Conservation (phyloP, 2,888 invertebrate species). For the Drosophila yooni region DNA sequence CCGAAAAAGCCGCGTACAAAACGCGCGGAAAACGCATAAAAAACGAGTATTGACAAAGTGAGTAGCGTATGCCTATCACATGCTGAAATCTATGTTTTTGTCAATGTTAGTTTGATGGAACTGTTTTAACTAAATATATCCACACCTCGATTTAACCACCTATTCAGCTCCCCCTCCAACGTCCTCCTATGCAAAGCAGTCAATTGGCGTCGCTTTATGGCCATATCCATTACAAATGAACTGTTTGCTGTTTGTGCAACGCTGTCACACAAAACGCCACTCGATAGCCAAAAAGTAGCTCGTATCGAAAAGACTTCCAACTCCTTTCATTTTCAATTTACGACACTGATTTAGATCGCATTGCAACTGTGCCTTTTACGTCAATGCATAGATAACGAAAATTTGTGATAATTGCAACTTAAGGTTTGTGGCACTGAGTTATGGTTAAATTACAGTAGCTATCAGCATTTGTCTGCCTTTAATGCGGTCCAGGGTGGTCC, state of each 20-base stretch:
- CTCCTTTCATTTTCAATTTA: constrained; percentile 66
- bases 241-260: constrained; percentile 30
- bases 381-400: constrained; percentile 22
- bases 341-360: constrained; percentile 10
- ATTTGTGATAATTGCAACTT: constrained; percentile 25
- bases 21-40: constrained; percentile 44
- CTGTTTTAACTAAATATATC: constrained; percentile 2
- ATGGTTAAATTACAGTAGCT: constrained; percentile 9
- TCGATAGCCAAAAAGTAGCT: constrained; percentile 13
- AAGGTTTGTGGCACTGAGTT: constrained; percentile 3
- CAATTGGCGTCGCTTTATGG: constrained; percentile 47
- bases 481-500: constrained; percentile 43
- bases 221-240: constrained; percentile 36
- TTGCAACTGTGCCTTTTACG: constrained; percentile 18
- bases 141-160: neutral
- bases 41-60: constrained; percentile 15
- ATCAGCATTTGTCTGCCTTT: constrained; percentile 40
- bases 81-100: constrained; percentile 24
- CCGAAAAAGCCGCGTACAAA: constrained; percentile 52
- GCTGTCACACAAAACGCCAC: constrained; percentile 15
- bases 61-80: constrained; percentile 19
- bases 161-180: neutral
- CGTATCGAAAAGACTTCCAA: constrained; percentile 50
- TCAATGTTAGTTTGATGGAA: constrained; percentile 6
- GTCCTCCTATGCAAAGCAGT: constrained; percentile 8